These are phyloP conservation scores for Synaphobranchus kaupii DNA, from an alignment of 2,797 vertebrate species.

Conservation along the genomic window DNA sequence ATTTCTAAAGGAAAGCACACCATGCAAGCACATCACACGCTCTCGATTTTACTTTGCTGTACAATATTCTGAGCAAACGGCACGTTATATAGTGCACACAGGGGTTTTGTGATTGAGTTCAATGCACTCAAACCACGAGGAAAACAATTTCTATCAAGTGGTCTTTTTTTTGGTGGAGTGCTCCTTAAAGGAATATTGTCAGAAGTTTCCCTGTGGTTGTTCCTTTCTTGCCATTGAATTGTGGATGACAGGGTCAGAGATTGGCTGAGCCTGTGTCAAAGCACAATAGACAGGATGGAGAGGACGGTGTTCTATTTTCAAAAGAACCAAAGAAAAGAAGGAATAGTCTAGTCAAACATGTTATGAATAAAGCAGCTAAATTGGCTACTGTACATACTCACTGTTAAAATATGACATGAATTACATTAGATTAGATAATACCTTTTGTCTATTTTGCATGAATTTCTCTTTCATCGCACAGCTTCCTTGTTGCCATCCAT, in stretches of 20 bases:
- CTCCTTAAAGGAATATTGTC: not conserved
- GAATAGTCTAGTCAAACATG: too few relatives aligned
- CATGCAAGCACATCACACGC: not conserved
- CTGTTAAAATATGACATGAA: not conserved
- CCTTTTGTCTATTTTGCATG: not conserved
- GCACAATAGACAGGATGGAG: not conserved
- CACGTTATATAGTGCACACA: not conserved
- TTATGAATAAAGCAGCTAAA: not conserved
- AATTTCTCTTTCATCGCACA: too few relatives aligned
- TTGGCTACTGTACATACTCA: not conserved
- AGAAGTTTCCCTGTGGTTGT: too few relatives aligned
- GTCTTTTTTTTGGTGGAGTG: not conserved
- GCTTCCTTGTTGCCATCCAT: not conserved
- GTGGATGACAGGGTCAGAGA: not conserved
- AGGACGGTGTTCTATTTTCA: not conserved
- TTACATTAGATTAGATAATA: not conserved
- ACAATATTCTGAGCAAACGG: not conserved
- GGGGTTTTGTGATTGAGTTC: not conserved
- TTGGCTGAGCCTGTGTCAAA: not conserved
- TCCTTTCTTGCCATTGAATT: not conserved
- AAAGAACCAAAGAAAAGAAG: not conserved
- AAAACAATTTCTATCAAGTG: not conserved
- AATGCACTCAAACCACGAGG: not conserved
- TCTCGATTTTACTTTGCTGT: not conserved
- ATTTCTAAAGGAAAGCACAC: not conserved